phyloP scores from a whole-genome alignment of 2,888 invertebrate genomes.

The Megalurothrips usitatus region DNA sequence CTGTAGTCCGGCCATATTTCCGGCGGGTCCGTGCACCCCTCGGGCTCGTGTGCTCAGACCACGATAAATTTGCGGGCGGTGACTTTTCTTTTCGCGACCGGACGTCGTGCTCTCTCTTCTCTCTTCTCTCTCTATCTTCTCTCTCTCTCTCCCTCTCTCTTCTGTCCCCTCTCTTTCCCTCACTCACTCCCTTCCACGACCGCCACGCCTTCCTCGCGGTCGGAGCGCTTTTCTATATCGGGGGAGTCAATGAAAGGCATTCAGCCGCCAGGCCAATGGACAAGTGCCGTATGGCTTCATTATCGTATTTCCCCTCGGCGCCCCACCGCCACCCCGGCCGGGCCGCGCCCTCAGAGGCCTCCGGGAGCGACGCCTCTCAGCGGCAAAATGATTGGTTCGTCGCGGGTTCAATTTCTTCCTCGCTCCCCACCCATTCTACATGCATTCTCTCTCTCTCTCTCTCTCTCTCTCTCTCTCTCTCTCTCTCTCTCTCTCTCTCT shows the following conservation, averaged over 20 bases:
- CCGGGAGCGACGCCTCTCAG: neutral
- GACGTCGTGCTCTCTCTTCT: neutral
- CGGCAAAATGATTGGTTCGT: neutral
- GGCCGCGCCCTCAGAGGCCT: neutral
- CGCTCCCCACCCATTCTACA: neutral
- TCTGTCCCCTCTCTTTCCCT: neutral
- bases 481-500: too few relatives aligned
- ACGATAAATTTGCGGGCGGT: neutral
- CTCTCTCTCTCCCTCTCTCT: constrained; percentile 17
- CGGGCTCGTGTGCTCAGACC: neutral
- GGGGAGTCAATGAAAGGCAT: neutral
- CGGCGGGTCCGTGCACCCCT: neutral
- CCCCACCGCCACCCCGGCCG: neutral
- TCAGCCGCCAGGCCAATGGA: neutral
- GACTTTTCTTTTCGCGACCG: neutral
- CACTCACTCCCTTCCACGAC: neutral
- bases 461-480: neutral
- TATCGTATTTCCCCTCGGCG: constrained; percentile 1
- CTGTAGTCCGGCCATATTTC: too few relatives aligned
- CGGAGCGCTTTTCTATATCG: neutral
- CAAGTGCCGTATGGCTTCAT: constrained; percentile 24
- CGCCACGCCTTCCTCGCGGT: neutral
- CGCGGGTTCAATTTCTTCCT: neutral
- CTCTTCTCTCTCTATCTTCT: constrained; percentile 12
- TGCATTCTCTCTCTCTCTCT: neutral